Evolutionary conservation across 2,888 invertebrate genomes (phyloP).

Genomic region (Malacosoma neustria): DNA sequence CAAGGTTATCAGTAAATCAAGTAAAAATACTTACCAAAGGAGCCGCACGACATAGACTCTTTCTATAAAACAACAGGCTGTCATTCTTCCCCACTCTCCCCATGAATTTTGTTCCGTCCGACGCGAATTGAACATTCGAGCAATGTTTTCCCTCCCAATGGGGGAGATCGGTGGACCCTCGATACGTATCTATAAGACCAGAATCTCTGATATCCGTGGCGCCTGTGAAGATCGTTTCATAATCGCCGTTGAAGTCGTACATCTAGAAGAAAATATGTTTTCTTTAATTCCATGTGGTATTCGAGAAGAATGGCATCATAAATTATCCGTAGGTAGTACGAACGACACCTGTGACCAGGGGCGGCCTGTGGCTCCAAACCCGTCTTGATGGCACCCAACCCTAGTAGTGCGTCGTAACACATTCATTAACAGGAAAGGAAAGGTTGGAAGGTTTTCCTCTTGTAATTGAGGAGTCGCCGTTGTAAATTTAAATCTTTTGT

Average conservation of each 20-base stretch:
- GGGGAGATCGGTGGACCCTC: constrained; percentile 80
- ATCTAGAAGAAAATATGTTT: constrained; percentile 70
- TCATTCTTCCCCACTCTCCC: constrained; percentile 81
- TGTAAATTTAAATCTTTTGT: too few species aligned
- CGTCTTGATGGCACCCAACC: too few species aligned
- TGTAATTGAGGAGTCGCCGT: too few species aligned
- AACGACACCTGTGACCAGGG: too few species aligned
- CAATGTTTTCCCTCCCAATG: constrained; percentile 87
- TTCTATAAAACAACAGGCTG: constrained; percentile 83
- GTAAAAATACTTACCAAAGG: constrained; percentile 82
- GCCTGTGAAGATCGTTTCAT: constrained; percentile 86
- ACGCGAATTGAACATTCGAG: constrained; percentile 83
- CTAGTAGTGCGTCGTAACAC: too few species aligned
- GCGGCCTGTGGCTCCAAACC: too few species aligned
- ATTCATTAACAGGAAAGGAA: too few species aligned
- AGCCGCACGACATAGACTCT: constrained; percentile 89
- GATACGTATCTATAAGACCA: constrained; percentile 85
- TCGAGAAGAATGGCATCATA: too few species aligned
- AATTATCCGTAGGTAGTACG: too few species aligned
- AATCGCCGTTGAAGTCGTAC: constrained; percentile 89
- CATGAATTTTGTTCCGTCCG: constrained; percentile 90
- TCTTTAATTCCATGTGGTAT: too few species aligned
- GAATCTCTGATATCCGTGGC: constrained; percentile 73
- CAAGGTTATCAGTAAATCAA: too few species aligned
- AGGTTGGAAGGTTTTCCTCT: too few species aligned